Conservation (phyloP, 2,797 vertebrate genomes). For the Catostomus latipinnis region DNA sequence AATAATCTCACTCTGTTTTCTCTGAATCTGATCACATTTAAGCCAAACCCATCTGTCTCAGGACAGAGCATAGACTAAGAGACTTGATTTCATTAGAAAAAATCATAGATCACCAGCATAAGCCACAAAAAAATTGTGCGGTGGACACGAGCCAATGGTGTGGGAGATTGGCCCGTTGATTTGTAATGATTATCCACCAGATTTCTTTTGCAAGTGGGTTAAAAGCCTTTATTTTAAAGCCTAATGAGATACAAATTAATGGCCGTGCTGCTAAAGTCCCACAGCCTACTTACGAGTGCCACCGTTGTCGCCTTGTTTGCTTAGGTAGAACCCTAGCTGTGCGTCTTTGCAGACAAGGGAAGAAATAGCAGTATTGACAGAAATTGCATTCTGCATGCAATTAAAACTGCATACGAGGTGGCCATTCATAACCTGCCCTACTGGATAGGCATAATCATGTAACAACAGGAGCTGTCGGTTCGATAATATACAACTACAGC, state of each 20-base stretch:
- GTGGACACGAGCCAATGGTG: slow-evolving; percentile 35
- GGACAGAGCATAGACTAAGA: too few relatives aligned
- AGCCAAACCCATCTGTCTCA: too few relatives aligned
- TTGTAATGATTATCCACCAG: slow-evolving; percentile 61
- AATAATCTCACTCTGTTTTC: too few relatives aligned
- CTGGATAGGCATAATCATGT: slow-evolving; percentile 22
- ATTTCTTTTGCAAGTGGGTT: slow-evolving; percentile 22
- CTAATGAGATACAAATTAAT: slow-evolving; percentile 33
- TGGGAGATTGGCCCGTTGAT: slow-evolving; percentile 64
- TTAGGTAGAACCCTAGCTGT: slow-evolving; percentile 31
- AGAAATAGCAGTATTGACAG: slow-evolving; percentile 53
- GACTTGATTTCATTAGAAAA: too few relatives aligned
- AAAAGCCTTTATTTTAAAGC: slow-evolving; percentile 49
- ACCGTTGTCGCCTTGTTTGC: neutral
- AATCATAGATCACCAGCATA: slow-evolving; percentile 43
- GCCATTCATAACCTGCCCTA: slow-evolving; percentile 29
- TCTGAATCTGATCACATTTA: too few relatives aligned
- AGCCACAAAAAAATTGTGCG: neutral
- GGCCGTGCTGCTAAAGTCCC: slow-evolving; percentile 18
- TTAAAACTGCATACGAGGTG: slow-evolving; percentile 25
- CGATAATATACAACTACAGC: slow-evolving; percentile 27
- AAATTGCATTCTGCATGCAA: slow-evolving; percentile 37
- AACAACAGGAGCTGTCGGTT: slow-evolving; percentile 32
- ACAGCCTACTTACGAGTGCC: slow-evolving; percentile 19
- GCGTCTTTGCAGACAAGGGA: slow-evolving; percentile 58